Conservation (phyloP, 1,140 invertebrate genomes). For the Drosophila pruinosa region DNA sequence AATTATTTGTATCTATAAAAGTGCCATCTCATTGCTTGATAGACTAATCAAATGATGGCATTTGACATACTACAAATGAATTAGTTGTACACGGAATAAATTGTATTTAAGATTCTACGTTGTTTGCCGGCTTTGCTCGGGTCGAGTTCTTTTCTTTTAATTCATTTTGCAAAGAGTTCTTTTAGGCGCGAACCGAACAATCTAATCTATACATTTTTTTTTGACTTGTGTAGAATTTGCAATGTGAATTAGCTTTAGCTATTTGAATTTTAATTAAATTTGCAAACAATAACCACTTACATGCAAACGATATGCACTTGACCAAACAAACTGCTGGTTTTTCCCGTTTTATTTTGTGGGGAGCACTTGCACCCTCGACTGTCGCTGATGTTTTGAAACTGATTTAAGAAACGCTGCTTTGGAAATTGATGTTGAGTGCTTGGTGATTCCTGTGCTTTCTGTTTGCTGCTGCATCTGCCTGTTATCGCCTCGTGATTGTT, state of each 20-base stretch:
- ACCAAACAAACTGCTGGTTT: background rate
- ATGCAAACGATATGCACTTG: conserved; percentile 4
- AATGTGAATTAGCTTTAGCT: background rate
- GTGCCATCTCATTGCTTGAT: background rate
- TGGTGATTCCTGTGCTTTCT: too few species aligned
- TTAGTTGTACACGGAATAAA: background rate
- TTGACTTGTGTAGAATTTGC: too few species aligned
- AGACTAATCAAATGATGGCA: background rate
- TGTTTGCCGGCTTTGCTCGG: background rate
- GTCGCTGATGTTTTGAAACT: conserved; percentile 42
- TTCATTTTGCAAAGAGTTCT: background rate
- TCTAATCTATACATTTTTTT: too few species aligned
- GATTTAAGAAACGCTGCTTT: conserved; percentile 26
- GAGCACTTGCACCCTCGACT: conserved; percentile 10
- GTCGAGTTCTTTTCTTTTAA: background rate
- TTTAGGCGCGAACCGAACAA: too few species aligned
- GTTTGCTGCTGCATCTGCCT: conserved; percentile 47
- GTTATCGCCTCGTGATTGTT: conserved; percentile 41
- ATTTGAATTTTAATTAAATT: background rate
- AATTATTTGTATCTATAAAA: background rate
- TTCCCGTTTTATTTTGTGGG: background rate
- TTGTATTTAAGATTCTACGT: background rate
- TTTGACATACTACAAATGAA: background rate
- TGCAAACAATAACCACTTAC: conserved; percentile 17
- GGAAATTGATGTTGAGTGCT: conserved; percentile 15